These are phyloP conservation scores for Dendronephthya gigantea DNA, from an alignment of 64 coral and sea anemone species.

Conservation along the genomic window DNA sequence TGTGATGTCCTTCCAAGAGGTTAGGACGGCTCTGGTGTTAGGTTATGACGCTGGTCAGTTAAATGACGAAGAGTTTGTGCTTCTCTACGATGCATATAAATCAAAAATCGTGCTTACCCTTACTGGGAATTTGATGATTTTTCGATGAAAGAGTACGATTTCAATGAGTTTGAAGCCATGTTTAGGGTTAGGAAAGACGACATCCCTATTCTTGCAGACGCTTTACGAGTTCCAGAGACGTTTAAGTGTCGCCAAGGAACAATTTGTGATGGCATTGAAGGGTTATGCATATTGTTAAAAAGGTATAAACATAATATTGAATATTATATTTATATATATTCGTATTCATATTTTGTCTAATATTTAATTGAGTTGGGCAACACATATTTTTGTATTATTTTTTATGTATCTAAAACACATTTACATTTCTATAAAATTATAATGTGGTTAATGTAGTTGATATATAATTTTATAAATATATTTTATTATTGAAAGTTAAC, in stretches of 20 bases:
- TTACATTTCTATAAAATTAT: too few relatives aligned
- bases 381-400: too few relatives aligned
- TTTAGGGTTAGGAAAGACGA: neutral
- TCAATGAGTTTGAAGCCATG: neutral
- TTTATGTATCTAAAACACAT: too few relatives aligned
- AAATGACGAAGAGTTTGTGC: neutral
- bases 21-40: neutral
- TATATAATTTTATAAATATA: too few relatives aligned
- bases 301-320: too few relatives aligned
- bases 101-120: neutral
- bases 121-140: neutral
- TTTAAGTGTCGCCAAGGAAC: constrained; percentile 10
- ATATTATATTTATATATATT: too few relatives aligned
- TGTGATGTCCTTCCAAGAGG: neutral
- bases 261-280: neutral
- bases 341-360: too few relatives aligned
- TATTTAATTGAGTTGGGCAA: too few relatives aligned
- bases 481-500: too few relatives aligned
- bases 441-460: too few relatives aligned
- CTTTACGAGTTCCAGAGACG: neutral
- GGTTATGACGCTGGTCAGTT: neutral
- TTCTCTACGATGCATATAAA: neutral
- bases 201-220: neutral
- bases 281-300: neutral
- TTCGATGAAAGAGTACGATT: neutral